Evolutionary conservation across 2,888 invertebrate genomes (phyloP).

Genomic region (Lysandra bellargus): DNA sequence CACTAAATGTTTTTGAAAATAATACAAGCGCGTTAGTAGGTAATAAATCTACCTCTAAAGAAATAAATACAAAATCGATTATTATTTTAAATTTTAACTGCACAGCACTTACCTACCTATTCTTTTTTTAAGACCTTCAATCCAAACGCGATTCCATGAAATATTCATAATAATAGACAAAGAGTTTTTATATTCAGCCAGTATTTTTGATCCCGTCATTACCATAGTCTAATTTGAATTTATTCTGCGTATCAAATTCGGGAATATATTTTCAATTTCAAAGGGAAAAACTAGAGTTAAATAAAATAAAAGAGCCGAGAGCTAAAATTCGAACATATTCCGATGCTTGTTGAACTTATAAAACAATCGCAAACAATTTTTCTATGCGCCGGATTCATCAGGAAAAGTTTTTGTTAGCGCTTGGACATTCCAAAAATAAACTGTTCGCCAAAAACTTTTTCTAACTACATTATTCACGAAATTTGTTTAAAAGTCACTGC

Average conservation of each 20-base stretch:
- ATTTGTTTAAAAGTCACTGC: neutral
- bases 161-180: slow-evolving; percentile 9
- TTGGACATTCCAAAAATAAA: slow-evolving; percentile 43
- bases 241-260: slow-evolving; percentile 10
- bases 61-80: too few species aligned
- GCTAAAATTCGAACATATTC: slow-evolving; percentile 34
- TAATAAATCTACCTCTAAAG: too few species aligned
- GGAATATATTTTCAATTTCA: slow-evolving; percentile 19
- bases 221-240: slow-evolving; percentile 13
- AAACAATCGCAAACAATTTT: slow-evolving; percentile 45
- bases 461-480: slow-evolving; percentile 52
- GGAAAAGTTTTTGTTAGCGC: slow-evolving; percentile 46
- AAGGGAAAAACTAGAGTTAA: slow-evolving; percentile 9
- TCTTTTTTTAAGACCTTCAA: neutral
- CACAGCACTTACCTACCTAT: neutral
- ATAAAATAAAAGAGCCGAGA: slow-evolving; percentile 27
- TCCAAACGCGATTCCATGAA: slow-evolving; percentile 5
- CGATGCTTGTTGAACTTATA: slow-evolving; percentile 34
- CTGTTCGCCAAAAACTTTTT: slow-evolving; percentile 45
- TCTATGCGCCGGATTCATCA: slow-evolving; percentile 50
- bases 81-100: too few species aligned
- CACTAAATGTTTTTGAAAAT: too few species aligned
- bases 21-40: too few species aligned
- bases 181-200: slow-evolving; percentile 6
- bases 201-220: slow-evolving; percentile 16